These are phyloP conservation scores for Molossus molossus DNA, from an alignment of 2,797 vertebrate genomes.

Conservation along the genomic window DNA sequence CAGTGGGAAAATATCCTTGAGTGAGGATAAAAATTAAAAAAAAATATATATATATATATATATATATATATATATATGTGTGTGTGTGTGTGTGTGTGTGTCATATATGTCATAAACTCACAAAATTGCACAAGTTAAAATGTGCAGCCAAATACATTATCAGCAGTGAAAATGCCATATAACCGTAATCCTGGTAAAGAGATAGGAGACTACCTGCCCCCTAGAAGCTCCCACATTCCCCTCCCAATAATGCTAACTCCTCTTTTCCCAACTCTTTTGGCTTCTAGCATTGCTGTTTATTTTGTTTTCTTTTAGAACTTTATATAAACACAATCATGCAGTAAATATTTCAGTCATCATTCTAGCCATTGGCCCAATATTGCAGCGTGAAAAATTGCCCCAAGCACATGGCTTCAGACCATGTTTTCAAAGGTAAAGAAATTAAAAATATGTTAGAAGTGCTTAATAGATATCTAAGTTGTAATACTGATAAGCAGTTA, in stretches of 20 bases:
- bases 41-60: too few relatives aligned
- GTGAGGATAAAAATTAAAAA: too few relatives aligned
- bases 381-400: background rate
- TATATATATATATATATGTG: too few relatives aligned
- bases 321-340: background rate
- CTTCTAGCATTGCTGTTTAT: background rate
- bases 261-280: background rate
- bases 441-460: background rate
- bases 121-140: background rate
- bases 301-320: background rate
- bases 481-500: background rate
- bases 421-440: background rate
- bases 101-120: too few relatives aligned
- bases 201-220: background rate
- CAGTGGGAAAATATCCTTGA: too few relatives aligned
- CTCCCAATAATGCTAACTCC: background rate
- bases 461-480: background rate
- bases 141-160: background rate
- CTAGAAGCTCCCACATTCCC: background rate
- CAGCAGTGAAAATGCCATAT: background rate
- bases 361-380: background rate
- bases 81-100: too few relatives aligned
- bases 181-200: background rate
- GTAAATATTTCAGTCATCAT: background rate
- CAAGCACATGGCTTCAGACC: background rate